Percentiles rank a stretch among this genome's conserved stretches.
Evolutionary conservation across 2,113 vertebrate species (phyloP).

Genomic region (Tympanuchus pallidicinctus): DNA sequence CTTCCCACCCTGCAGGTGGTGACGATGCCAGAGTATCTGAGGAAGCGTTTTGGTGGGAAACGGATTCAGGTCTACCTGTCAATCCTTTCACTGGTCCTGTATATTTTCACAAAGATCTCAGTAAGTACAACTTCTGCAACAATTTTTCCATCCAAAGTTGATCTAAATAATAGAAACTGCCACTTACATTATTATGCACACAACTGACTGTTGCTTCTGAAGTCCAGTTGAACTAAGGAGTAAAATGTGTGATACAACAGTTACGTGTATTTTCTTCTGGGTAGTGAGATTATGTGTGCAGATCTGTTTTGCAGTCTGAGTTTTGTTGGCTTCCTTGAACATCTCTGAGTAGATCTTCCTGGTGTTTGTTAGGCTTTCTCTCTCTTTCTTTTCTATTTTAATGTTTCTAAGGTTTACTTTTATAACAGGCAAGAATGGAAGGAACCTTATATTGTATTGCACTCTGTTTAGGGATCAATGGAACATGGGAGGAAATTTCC

Average conservation of each 20-base stretch:
- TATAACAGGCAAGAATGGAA: background rate
- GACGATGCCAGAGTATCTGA: constrained; percentile 97
- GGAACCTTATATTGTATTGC: background rate
- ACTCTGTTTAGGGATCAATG: background rate
- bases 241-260: background rate
- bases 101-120: constrained; percentile 98
- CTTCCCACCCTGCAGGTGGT: constrained; percentile 81
- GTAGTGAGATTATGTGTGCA: background rate
- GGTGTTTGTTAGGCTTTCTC: background rate
- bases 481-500: background rate
- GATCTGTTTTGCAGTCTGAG: background rate
- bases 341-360: background rate
- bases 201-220: background rate
- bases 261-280: background rate
- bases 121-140: constrained; percentile 77
- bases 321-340: background rate
- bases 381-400: background rate
- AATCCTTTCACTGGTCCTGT: constrained; percentile 89
- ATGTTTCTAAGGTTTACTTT: background rate
- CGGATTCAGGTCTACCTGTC: constrained; percentile 94
- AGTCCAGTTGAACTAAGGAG: background rate
- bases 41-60: constrained; percentile 93
- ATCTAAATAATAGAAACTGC: background rate
- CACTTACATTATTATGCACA: background rate
- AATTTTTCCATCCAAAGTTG: background rate